Evolutionary conservation across 1,140 invertebrate genomes (phyloP), one percentile per base, ranked within the genome.

Genomic region (Nomia melanderi): DNA sequence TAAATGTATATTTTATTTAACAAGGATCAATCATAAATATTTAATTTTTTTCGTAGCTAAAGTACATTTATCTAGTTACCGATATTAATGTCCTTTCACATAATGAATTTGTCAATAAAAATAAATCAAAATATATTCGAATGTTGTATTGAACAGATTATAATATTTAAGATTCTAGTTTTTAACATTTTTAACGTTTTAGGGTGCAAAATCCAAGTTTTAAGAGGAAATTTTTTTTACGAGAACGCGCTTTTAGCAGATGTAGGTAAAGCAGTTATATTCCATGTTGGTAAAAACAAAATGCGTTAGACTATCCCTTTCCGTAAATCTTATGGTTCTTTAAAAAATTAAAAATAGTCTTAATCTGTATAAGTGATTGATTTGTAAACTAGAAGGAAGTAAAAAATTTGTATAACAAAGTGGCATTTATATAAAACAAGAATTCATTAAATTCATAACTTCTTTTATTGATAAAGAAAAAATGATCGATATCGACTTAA

Each of bases 211-310:
- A n/a, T 50, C 0, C 1, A 50, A n/a, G 20, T 50, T n/a, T 50
- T 7, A n/a, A n/a, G 20, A n/a, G 5, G 20, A 8, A 36, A 36
- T 8, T 36, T 17, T 50, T 5, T 50, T 20, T 20, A 20, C 47
- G 47, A 50, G 47, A 50, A 4, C 47, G 47, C 47, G 47, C 47
- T 50, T 50, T 50, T n/a, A 50, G 47, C n/a, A n/a, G n/a, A n/a
- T n/a, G 20, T 47, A n/a, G 6, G 2, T 23, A 50, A 50, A n/a
- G 7, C 47, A 17, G 7, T 50, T 50, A 8, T 50, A 17, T 7
- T 50, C n/a, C n/a, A n/a, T n/a, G n/a, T n/a, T n/a, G n/a, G n/a
- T 8, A 2, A 50, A 50, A n/a, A 6, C n/a, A 7, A 50, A 44
- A 50, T 7, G 12, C 41, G 8, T 50, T n/a, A 8, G 20, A n/a